phyloP scores from a whole-genome alignment of 1,140 invertebrate genomes.

The Nymphalis io region DNA sequence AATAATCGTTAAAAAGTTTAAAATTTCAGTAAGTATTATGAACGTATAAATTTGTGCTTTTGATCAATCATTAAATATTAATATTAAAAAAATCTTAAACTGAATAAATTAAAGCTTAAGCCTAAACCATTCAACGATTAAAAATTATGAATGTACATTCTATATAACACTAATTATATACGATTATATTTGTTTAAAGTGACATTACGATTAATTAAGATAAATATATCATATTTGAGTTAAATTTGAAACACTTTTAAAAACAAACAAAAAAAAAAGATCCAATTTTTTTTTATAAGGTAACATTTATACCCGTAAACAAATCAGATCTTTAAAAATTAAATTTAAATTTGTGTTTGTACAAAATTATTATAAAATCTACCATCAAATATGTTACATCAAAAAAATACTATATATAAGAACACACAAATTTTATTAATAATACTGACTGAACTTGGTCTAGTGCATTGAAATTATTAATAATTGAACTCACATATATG shows the following conservation, averaged over 20 bases:
- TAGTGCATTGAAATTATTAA: neutral
- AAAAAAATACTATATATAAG: neutral
- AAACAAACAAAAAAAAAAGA: neutral
- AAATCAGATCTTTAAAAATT: conserved; percentile 22
- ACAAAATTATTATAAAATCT: conserved; percentile 8
- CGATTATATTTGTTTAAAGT: conserved; percentile 36
- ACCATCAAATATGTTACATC: conserved; percentile 1
- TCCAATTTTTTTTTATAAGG: neutral
- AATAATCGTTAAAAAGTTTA: neutral
- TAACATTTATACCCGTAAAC: conserved; percentile 22
- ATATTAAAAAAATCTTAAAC: neutral
- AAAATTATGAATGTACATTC: neutral
- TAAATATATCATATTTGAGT: conserved; percentile 21
- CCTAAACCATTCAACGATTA: neutral
- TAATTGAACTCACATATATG: neutral
- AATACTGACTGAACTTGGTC: conserved; percentile 1
- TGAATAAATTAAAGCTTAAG: conserved; percentile 6
- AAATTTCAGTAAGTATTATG: neutral
- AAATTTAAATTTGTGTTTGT: conserved; percentile 30
- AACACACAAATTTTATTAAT: neutral
- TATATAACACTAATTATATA: conserved; percentile 36
- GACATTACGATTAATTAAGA: conserved; percentile 42
- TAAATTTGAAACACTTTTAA: neutral
- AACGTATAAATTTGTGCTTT: neutral
- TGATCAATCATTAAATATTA: neutral